phyloP scores from a whole-genome alignment of 2,113 vertebrate species.

The Dicaeum eximium region DNA sequence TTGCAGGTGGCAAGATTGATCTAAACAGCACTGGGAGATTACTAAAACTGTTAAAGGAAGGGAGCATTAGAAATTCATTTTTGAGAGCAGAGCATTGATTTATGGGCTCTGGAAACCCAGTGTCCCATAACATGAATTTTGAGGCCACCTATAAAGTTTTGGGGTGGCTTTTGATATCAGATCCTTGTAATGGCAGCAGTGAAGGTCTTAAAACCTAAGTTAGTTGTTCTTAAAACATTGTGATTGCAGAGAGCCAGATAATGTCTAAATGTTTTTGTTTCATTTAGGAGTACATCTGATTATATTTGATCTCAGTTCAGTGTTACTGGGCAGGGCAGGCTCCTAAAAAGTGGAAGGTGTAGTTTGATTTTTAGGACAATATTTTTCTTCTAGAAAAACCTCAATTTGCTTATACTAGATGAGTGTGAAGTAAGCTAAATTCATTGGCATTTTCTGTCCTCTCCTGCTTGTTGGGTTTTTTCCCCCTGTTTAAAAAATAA shows the following conservation, averaged over 20 bases:
- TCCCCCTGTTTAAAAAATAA: neutral
- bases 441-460: neutral
- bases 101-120: neutral
- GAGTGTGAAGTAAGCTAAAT: neutral
- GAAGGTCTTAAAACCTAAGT: neutral
- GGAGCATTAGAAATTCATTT: neutral
- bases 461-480: neutral
- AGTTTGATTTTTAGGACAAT: neutral
- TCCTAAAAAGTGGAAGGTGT: neutral
- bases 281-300: neutral
- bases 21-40: neutral
- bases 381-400: neutral
- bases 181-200: neutral
- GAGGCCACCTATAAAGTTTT: neutral
- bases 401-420: neutral
- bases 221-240: neutral
- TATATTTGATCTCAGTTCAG: neutral
- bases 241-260: neutral
- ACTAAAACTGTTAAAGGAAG: neutral
- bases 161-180: neutral
- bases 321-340: neutral
- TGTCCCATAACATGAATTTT: neutral
- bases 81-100: neutral
- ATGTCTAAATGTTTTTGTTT: neutral
- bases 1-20: neutral